Conservation (phyloP, 2,888 invertebrate genomes). For the Leucophenga montana region DNA sequence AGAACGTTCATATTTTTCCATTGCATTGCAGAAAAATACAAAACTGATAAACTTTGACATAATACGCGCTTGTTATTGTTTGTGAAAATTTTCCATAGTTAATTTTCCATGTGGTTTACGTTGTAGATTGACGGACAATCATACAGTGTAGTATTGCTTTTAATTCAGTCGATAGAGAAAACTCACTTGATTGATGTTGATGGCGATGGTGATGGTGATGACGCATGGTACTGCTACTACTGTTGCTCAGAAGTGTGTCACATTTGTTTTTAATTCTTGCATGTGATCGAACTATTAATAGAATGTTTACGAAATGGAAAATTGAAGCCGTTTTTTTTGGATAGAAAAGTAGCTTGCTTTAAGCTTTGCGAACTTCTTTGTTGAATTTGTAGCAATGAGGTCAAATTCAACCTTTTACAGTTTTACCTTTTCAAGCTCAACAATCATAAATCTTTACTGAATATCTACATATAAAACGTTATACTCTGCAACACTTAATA, state of each 20-base stretch:
- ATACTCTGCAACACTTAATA: too few relatives aligned
- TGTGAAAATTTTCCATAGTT: slow-evolving; percentile 24
- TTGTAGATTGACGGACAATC: neutral
- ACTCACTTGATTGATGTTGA: slow-evolving; percentile 12
- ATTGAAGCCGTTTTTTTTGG: too few relatives aligned
- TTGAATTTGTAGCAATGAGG: too few relatives aligned
- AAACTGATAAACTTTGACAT: slow-evolving; percentile 41
- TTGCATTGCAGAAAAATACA: slow-evolving; percentile 14
- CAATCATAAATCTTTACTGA: too few relatives aligned
- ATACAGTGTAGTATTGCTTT: neutral
- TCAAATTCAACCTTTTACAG: too few relatives aligned
- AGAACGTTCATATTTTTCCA: neutral
- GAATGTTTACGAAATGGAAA: neutral
- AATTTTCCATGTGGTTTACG: neutral
- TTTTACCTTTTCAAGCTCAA: too few relatives aligned
- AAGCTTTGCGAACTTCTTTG: too few relatives aligned
- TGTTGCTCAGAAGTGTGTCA: neutral
- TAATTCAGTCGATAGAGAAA: neutral
- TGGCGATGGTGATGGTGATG: too few relatives aligned
- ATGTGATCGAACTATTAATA: neutral
- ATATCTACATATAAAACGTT: too few relatives aligned
- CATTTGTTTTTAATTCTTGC: neutral
- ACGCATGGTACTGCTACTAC: too few relatives aligned
- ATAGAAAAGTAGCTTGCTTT: too few relatives aligned
- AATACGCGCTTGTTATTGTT: slow-evolving; percentile 6